A percentile compares a stretch with the other conserved stretches of the same genome.
Conservation (phyloP, 2,797 vertebrate species). For the Notolabrus celidotus region DNA sequence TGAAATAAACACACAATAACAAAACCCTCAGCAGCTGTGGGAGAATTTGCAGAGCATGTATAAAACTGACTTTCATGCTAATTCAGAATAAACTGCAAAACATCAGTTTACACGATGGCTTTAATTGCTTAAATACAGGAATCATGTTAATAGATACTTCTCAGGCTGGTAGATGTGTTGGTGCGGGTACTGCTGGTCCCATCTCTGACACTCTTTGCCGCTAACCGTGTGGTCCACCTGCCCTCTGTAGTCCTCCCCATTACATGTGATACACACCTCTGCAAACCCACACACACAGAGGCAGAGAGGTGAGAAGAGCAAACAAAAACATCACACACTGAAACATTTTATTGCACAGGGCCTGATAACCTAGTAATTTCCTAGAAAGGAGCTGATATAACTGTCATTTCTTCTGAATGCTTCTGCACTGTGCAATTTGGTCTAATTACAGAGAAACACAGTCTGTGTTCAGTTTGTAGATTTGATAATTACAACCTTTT, state of each 20-base stretch:
- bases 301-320: not conserved
- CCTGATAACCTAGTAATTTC: constrained; percentile 12
- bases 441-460: not conserved
- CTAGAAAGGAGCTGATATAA: not conserved
- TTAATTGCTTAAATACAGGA: not conserved
- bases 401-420: not conserved
- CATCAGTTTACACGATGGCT: not conserved
- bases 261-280: constrained; percentile 92
- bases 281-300: constrained; percentile 26
- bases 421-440: constrained; percentile 5
- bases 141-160: constrained; percentile 82
- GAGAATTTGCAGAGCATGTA: no score
- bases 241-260: constrained; percentile 95
- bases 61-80: not conserved
- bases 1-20: constrained; percentile 55
- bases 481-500: constrained; percentile 31
- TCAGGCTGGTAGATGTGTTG: constrained; percentile 93
- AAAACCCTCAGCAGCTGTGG: not conserved
- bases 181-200: constrained; percentile 96
- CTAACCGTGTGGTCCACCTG: constrained; percentile 90
- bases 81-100: not conserved
- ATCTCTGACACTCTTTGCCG: constrained; percentile 93
- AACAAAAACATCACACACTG: not conserved
- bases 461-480: constrained; percentile 13
- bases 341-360: not conserved